Percentiles rank a stretch among this genome's conserved stretches.
Evolutionary conservation across 2,888 invertebrate species (phyloP).

Genomic region (Conomelus anceps): DNA sequence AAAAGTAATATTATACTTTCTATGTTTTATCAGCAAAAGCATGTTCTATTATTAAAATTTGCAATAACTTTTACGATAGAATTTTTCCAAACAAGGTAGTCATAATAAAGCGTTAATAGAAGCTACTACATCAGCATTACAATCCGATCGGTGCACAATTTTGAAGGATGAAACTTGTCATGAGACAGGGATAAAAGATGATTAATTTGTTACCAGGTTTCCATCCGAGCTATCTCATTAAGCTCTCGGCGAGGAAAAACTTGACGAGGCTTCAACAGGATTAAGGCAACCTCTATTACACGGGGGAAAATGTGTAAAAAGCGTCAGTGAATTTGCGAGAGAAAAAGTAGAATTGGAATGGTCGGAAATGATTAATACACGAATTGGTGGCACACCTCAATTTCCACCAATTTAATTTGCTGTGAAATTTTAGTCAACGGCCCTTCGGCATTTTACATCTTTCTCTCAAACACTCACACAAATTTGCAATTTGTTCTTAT

Average conservation of each 20-base stretch:
- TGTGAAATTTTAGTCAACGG: not conserved
- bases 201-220: not conserved
- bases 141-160: not conserved
- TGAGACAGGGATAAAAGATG: not conserved
- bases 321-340: not conserved
- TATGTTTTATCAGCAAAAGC: too few species aligned
- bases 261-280: not conserved
- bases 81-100: too few species aligned
- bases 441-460: not conserved
- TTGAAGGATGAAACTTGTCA: not conserved
- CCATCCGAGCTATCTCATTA: not conserved
- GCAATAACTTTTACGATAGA: too few species aligned
- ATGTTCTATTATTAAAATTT: too few species aligned
- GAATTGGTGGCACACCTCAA: not conserved
- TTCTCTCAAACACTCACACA: not conserved
- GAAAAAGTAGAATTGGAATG: not conserved
- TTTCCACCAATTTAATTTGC: not conserved
- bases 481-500: not conserved
- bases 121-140: not conserved
- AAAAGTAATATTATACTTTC: too few species aligned
- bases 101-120: not conserved
- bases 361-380: not conserved
- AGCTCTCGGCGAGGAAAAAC: not conserved
- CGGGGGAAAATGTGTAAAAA: not conserved
- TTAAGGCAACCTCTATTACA: not conserved